Evolutionary conservation across 2,888 invertebrate species (phyloP).

Genomic region (Troides helena): DNA sequence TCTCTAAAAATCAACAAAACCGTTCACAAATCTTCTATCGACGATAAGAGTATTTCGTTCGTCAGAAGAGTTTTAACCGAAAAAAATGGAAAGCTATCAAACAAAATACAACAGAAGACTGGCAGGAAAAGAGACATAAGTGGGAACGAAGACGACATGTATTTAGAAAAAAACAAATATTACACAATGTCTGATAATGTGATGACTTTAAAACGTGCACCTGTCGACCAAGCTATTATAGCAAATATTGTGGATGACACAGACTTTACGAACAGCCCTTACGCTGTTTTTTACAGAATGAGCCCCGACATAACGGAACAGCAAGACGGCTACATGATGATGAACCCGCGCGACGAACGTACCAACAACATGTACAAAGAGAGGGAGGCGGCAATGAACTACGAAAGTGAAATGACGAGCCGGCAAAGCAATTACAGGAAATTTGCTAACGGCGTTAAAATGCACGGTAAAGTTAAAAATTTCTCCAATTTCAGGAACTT

Average conservation of each 20-base stretch:
- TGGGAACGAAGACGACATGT: slow-evolving; percentile 30
- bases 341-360: slow-evolving; percentile 34
- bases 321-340: slow-evolving; percentile 30
- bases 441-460: slow-evolving; percentile 35
- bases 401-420: slow-evolving; percentile 32
- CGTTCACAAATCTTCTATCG: slow-evolving; percentile 13
- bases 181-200: slow-evolving; percentile 26
- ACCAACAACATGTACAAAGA: slow-evolving; percentile 34
- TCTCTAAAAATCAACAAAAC: slow-evolving; percentile 18
- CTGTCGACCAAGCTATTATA: slow-evolving; percentile 22
- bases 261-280: slow-evolving; percentile 44
- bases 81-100: slow-evolving; percentile 11
- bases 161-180: slow-evolving; percentile 30
- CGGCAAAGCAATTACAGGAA: slow-evolving; percentile 32
- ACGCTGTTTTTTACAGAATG: slow-evolving; percentile 59
- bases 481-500: slow-evolving; percentile 38
- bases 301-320: slow-evolving; percentile 45
- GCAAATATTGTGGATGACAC: slow-evolving; percentile 41
- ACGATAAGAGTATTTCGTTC: slow-evolving; percentile 4
- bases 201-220: slow-evolving; percentile 11
- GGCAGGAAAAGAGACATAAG: slow-evolving; percentile 34
- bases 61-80: slow-evolving; percentile 13
- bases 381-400: slow-evolving; percentile 31
- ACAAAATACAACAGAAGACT: slow-evolving; percentile 23
- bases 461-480: slow-evolving; percentile 43